A percentile compares a stretch with the other conserved stretches of the same genome.
Conservation (phyloP, 2,113 vertebrate species). For the Oryctolagus cuniculus region DNA sequence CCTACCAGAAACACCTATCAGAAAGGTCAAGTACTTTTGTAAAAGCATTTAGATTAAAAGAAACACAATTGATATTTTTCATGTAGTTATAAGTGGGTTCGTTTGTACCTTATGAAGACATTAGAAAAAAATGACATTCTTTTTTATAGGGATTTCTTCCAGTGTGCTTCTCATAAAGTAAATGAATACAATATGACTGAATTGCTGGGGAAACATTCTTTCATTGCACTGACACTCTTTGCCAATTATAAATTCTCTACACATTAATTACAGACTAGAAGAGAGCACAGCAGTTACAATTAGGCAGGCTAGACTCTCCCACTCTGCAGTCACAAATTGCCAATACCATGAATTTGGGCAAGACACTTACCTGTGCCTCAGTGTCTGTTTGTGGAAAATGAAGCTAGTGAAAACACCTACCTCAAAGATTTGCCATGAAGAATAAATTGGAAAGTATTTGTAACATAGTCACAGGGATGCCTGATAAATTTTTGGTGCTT, state of each 20-base stretch:
- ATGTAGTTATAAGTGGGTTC: not conserved
- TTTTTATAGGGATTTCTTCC: not conserved
- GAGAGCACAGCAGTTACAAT: not conserved
- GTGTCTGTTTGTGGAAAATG: not conserved
- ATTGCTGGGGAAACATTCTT: not conserved
- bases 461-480: not conserved
- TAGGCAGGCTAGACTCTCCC: not conserved
- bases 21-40: constrained; percentile 25
- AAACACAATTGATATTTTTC: not conserved
- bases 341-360: not conserved
- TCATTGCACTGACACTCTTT: not conserved
- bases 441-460: not conserved
- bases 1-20: not conserved
- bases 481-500: not conserved
- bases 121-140: not conserved
- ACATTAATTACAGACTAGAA: not conserved
- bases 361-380: not conserved
- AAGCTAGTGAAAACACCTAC: not conserved
- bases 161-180: constrained; percentile 46
- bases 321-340: not conserved
- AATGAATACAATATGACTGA: not conserved
- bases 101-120: constrained; percentile 26
- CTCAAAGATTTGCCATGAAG: not conserved
- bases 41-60: constrained; percentile 46
- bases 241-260: not conserved